These are phyloP conservation scores for Macropus fuliginosus DNA, from an alignment of 2,797 vertebrate genomes.

Conservation along the genomic window DNA sequence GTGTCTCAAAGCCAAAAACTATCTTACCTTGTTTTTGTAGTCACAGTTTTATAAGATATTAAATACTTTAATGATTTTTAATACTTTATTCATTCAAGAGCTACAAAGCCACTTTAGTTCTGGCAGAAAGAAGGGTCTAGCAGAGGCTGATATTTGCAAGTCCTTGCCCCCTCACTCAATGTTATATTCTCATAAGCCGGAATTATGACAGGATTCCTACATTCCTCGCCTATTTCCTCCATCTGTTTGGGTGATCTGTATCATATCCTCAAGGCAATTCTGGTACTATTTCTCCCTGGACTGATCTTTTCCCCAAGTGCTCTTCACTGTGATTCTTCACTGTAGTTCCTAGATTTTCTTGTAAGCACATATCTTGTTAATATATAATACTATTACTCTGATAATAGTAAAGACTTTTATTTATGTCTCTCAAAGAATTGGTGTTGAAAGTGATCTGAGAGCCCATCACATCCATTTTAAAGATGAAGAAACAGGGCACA, in stretches of 20 bases:
- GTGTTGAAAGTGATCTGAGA: not conserved
- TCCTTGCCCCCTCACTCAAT: not conserved
- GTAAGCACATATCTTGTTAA: not conserved
- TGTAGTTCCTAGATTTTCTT: not conserved
- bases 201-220: not conserved
- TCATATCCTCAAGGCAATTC: not conserved
- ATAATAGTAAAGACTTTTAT: not conserved
- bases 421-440: not conserved
- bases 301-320: not conserved
- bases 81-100: not conserved
- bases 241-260: not conserved
- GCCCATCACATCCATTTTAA: not conserved
- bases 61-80: not conserved
- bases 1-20: not conserved
- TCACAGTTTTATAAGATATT: not conserved
- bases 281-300: not conserved
- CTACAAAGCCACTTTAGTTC: not conserved
- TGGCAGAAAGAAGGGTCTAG: not conserved
- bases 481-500: not conserved
- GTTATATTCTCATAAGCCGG: not conserved
- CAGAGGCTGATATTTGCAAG: not conserved
- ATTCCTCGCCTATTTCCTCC: not conserved
- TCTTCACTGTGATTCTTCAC: not conserved
- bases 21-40: not conserved
- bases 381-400: not conserved